A percentile compares a stretch with the other conserved stretches of the same genome.
Conservation (phyloP, 2,888 invertebrate genomes). For the Zele albiditarsus region DNA sequence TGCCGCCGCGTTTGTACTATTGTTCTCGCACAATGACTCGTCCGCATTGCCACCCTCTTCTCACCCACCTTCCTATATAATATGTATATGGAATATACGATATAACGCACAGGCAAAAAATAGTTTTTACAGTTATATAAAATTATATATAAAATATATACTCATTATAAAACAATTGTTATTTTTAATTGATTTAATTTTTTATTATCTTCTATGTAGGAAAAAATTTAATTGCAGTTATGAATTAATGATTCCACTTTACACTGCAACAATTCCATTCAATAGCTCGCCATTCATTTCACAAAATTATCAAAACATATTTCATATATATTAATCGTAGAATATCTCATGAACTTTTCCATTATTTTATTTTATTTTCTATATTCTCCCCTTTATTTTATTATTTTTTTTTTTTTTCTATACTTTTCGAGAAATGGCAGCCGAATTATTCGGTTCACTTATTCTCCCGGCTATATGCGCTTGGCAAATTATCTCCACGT, state of each 20-base stretch:
- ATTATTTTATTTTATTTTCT: background rate
- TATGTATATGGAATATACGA: background rate
- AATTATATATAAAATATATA: conserved; percentile 18
- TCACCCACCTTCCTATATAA: conserved; percentile 9
- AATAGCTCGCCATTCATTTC: background rate
- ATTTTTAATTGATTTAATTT: background rate
- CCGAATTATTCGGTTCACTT: background rate
- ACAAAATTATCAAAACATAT: background rate
- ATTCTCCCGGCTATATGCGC: background rate
- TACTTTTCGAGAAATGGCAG: background rate
- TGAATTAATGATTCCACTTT: background rate
- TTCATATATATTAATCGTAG: background rate
- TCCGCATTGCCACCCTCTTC: conserved; percentile 44
- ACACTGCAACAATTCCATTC: background rate
- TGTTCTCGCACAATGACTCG: conserved; percentile 60
- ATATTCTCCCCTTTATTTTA: background rate
- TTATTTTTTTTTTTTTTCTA: no score
- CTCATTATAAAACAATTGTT: background rate
- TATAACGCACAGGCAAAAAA: conserved; percentile 6
- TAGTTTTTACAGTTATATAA: conserved; percentile 14
- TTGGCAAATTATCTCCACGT: background rate
- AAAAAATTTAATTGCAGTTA: background rate
- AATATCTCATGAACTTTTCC: background rate
- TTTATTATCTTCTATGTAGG: background rate
- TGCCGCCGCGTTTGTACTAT: conserved; percentile 59